Evolutionary conservation across 2,888 invertebrate genomes (phyloP).

Genomic region (Pecten maximus): DNA sequence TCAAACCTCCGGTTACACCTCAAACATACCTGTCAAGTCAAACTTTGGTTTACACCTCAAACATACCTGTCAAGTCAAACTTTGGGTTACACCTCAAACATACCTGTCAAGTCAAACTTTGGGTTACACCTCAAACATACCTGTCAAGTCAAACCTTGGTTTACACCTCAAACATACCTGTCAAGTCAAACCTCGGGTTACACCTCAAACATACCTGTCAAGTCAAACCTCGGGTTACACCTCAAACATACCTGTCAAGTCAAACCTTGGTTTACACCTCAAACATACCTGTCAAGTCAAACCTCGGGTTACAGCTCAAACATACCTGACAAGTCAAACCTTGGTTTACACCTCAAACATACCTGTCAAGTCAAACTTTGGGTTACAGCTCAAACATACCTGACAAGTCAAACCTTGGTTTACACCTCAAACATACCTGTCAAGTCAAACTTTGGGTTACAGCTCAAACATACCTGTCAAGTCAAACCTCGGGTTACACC

Average conservation of each 20-base stretch:
- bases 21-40: constrained; percentile 86
- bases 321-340: constrained; percentile 86
- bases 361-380: constrained; percentile 87
- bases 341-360: constrained; percentile 85
- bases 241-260: constrained; percentile 86
- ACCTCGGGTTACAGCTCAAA: no score
- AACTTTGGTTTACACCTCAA: constrained; percentile 87
- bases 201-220: constrained; percentile 85
- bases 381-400: no score
- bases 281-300: constrained; percentile 86
- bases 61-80: constrained; percentile 86
- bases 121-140: no score
- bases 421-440: constrained; percentile 83
- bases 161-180: constrained; percentile 82
- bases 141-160: constrained; percentile 88
- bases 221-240: constrained; percentile 88
- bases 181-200: constrained; percentile 88
- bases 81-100: no score
- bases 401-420: constrained; percentile 88
- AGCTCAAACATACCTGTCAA: constrained; percentile 85
- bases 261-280: constrained; percentile 87
- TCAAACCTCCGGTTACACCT: no score
- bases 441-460: constrained; percentile 88
- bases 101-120: constrained; percentile 87
- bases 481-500: constrained; percentile 88